Percentiles rank a stretch among this genome's conserved stretches.
phyloP scores from a whole-genome alignment of 2,113 vertebrate species.

The Solea solea region DNA sequence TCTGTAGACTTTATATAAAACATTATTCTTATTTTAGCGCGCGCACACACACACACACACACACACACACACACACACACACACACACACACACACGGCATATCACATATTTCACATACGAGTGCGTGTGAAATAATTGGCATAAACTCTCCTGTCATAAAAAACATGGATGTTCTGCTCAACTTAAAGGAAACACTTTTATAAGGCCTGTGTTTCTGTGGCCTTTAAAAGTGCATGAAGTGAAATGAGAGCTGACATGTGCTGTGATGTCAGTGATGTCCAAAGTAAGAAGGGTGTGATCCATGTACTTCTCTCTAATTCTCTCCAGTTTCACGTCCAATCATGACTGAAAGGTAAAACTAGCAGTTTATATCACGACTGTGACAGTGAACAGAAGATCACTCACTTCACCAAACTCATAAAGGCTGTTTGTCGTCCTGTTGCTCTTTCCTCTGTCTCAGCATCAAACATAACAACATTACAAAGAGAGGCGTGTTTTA shows the following conservation, averaged over 20 bases:
- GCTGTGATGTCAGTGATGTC: conserved; percentile 2
- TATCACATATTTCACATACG: too few relatives aligned
- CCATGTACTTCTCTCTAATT: background rate
- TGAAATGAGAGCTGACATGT: background rate
- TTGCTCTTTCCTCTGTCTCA: conserved; percentile 65
- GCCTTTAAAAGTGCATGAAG: background rate
- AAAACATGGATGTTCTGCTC: background rate
- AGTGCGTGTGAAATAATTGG: conserved; percentile 2
- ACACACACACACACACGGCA: too few relatives aligned
- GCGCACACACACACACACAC: too few relatives aligned
- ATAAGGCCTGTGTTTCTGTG: background rate
- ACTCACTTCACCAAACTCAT: conserved; percentile 52
- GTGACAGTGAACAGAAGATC: conserved; percentile 18
- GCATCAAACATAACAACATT: conserved; percentile 71
- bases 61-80: too few relatives aligned
- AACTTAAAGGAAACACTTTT: background rate
- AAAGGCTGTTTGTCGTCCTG: conserved; percentile 70
- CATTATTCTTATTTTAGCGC: background rate
- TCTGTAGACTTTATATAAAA: background rate
- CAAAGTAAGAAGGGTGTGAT: background rate
- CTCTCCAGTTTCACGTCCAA: conserved; percentile 6
- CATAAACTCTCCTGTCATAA: background rate
- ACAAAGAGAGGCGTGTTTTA: conserved; percentile 69
- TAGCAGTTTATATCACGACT: conserved; percentile 8
- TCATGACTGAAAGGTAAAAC: conserved; percentile 4